Percentiles rank a stretch among this genome's conserved stretches.
Conservation (phyloP, 2,797 vertebrate species). For the Coilia nasus region DNA sequence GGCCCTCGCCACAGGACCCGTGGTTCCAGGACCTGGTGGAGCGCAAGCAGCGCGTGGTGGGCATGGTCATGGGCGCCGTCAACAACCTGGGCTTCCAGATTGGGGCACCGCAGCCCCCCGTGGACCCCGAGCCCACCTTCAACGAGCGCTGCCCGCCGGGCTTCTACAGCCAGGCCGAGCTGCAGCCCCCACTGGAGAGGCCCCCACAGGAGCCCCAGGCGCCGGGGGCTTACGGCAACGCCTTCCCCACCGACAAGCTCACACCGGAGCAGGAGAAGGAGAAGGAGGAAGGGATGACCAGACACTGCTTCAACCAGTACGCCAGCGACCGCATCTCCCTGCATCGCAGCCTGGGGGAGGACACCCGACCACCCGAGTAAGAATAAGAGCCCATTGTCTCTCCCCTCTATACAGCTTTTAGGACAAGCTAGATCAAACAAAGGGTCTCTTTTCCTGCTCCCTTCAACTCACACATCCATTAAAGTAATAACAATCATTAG, state of each 20-base stretch:
- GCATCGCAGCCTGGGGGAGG: slow-evolving; percentile 88
- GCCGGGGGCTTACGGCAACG: slow-evolving; percentile 80
- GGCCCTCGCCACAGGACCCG: slow-evolving; percentile 70
- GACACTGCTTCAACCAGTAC: slow-evolving; percentile 95
- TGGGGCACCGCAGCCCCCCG: slow-evolving; percentile 73
- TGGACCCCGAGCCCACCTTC: slow-evolving; percentile 49
- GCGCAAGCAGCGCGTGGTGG: slow-evolving; percentile 81
- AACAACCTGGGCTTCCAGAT: slow-evolving; percentile 93
- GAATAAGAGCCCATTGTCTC: slow-evolving; percentile 55
- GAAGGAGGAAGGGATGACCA: slow-evolving; percentile 86
- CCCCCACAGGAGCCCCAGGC: slow-evolving; percentile 79
- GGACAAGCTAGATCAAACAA: background rate
- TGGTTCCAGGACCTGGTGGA: slow-evolving; percentile 87
- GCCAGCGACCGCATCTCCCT: slow-evolving; percentile 94
- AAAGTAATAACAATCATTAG: slow-evolving; percentile 19
- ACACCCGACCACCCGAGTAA: slow-evolving; percentile 92
- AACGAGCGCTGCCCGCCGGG: slow-evolving; percentile 78
- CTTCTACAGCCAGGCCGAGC: slow-evolving; percentile 81
- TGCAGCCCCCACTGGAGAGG: slow-evolving; percentile 83
- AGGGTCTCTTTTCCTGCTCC: background rate
- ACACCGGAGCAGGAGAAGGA: slow-evolving; percentile 81
- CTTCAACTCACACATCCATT: background rate
- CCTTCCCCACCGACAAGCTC: slow-evolving; percentile 80
- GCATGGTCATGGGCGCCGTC: slow-evolving; percentile 84
- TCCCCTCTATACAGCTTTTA: background rate